Conservation (phyloP, 2,888 invertebrate genomes). For the Drosophila anomelani region DNA sequence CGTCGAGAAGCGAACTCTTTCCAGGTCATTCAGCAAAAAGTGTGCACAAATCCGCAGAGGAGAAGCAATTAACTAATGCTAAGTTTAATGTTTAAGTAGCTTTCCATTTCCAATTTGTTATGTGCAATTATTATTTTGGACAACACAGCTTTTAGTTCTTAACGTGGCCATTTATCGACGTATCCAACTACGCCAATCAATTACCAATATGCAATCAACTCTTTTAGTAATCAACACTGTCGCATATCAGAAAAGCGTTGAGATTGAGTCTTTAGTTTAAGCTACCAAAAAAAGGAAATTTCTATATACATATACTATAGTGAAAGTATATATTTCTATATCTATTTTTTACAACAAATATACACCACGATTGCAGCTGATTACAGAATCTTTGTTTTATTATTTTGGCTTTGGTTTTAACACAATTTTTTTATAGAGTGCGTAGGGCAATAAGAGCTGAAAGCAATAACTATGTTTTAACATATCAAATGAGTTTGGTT, state of each 20-base stretch:
- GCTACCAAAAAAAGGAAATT: slow-evolving; percentile 30
- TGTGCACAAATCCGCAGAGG: slow-evolving; percentile 34
- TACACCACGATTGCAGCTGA: slow-evolving; percentile 39
- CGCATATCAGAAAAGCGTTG: slow-evolving; percentile 61
- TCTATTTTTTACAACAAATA: slow-evolving; percentile 51
- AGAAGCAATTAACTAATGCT: slow-evolving; percentile 34
- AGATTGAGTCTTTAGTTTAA: slow-evolving; percentile 40
- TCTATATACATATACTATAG: slow-evolving; percentile 43
- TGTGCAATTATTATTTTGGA: slow-evolving; percentile 45
- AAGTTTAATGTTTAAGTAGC: slow-evolving; percentile 35
- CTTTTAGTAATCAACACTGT: slow-evolving; percentile 50
- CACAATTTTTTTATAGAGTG: slow-evolving; percentile 39
- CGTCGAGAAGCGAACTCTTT: slow-evolving; percentile 1
- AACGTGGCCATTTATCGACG: slow-evolving; percentile 64
- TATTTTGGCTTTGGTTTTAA: slow-evolving; percentile 9
- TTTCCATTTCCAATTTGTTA: slow-evolving; percentile 49
- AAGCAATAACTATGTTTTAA: slow-evolving; percentile 38
- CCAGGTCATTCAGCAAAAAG: slow-evolving; percentile 26
- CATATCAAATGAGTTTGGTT: slow-evolving; percentile 35
- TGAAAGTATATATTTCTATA: slow-evolving; percentile 35
- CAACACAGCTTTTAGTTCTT: slow-evolving; percentile 54
- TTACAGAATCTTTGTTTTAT: slow-evolving; percentile 6
- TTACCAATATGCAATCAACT: slow-evolving; percentile 42
- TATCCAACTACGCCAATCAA: slow-evolving; percentile 24
- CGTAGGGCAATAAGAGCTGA: slow-evolving; percentile 67